Base-by-base conservation (phyloP, 2,888 invertebrate genomes). In the Stenchaetothrips biformis region DNA sequence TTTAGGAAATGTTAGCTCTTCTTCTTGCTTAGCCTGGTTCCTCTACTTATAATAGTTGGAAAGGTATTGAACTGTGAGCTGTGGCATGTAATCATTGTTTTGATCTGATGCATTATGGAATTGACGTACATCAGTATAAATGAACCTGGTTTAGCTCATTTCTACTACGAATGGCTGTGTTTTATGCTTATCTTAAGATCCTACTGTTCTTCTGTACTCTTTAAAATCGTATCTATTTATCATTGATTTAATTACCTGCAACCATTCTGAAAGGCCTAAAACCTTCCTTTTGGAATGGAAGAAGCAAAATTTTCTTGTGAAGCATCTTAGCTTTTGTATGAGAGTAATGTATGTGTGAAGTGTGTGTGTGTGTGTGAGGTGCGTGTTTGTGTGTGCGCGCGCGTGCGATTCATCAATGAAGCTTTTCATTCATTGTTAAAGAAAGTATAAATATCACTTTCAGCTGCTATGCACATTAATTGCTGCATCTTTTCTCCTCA, bases 161-260 rank as follows among this genome's bases (percentile, higher is more conserved):
- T 74, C 67, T 74, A 74, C 67, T 74, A 74, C 67, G 25, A 74
- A 74, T 74, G 67, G 67, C 67, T 74, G 67, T 74, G 67, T 74
- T 74, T 74, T 74, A 74, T 74, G 67, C 67, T 74, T 74, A 74
- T 74, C 67, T 21, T 74, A 74, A 74, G 67, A 11, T 21, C 11
- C 25, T 74, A 4, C 9, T 74, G 11, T 25, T 7, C 7, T 11
- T 74, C 25, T 25, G 8, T 74, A 25, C 67, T 74, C 8, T 74
- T 74, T 18, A 7, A 74, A 74, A 7, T 74, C 25, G 8, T 53
- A 13, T 53, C 59, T 18, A 18, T 59, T 59, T 59, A 59, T 18
- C 59, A 18, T 13, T 59, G 13, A 18, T 13, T 6, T n/a, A 9
- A 1, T 67, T n/a, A 67, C 7, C 21, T 67, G 21, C 4, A 21